Base-by-base conservation (phyloP, 2,113 vertebrate species). In the Protobothrops mucrosquamatus region DNA sequence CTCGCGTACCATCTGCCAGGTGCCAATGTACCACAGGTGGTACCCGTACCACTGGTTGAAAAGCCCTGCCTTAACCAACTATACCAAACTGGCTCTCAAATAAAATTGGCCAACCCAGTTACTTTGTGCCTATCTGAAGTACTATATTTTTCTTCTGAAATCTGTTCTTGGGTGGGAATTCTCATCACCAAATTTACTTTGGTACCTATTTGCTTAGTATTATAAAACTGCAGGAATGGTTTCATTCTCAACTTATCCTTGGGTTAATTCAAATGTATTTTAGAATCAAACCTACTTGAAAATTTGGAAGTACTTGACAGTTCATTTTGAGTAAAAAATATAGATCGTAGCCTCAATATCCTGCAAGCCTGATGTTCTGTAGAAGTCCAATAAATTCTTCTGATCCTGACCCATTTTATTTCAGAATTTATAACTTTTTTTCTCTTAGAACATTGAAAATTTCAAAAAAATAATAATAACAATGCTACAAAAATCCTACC, bases 401-500 rank as follows among this genome's bases (percentile, higher is more conserved):
- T 61, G 24, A 39, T 52, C 12, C 48, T 54, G 87, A 29, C 6
- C 56, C 55, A 26, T 92, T 23, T 29, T 34, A 74, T 24, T 56
- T 26, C 46, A 59, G 29, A 55, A 52, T 52, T 26, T 4, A 48
- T 59, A 26, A 55, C 89, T 57, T 51, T 0, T 46, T 48, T 26
- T 89, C 85, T 56, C 46, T 85, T 85, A 57, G 0, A 6, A 55
- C 57, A 81, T 46, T 1, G 39, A 54, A 94, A 92, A 3, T 14
- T 0, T 2, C 4, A 91, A 85, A 85, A 29, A 39, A 26, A 2
- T 92, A 52, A 26, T n/a, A 52, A 26, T 55, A 56, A 95, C 91
- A 8, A 89, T 20, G 0, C 22, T 14, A 87, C 92, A 7, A 43
- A 81, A 95, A 74, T 94, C 98, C 97, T 98, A 98, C 98, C 98